Evolutionary conservation across 2,797 vertebrate genomes (phyloP), one percentile per base, ranked within the genome.

Genomic region (Bovichtus diacanthus): DNA sequence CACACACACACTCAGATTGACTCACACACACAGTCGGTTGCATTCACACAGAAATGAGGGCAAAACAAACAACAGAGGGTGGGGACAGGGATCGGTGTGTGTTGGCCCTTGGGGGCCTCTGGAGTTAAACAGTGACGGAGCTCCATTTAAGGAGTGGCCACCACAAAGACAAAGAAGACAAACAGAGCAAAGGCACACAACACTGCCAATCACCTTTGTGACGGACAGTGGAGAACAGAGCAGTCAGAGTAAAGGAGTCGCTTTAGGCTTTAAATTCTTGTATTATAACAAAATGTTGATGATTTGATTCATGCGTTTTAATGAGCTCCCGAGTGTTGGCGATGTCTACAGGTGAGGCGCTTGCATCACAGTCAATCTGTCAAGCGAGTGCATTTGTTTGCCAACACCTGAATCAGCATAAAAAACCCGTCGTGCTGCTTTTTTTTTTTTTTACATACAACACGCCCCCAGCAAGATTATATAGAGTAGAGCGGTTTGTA

Each of bases 1-100:
- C 55, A 68, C 58, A 77, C 56, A 51, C 73, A 72, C 72, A 80
- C 47, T 31, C 46, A 51, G 5, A 51, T 62, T 25, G 21, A 67
- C 36, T 41, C 70, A 70, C 84, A 82, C 74, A 71, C 44, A 78
- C 0, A 81, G 29, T 61, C 68, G 7, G 66, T 68, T 23, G 5
- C 78, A 89, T 82, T 88, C 87, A 87, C 84, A 87, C 60, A 87
- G 87, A 93, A 93, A 93, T 87, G 84, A 93, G 91, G 93, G 89
- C 90, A 93, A 93, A 92, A 94, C 93, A 93, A 93, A 94, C 89
- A 93, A 83, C 70, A 81, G 59, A 82, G 89, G 92, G 92, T 87
- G 88, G 88, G 83, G 84, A 87, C 70, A 8, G 75, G 81, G 71
- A 82, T 75, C 21, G 66, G 76, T 86, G 71, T 78, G 78, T 80